Evolutionary conservation across 30 jellyfish, hydroid and myxozoan species (phyloP).

Genomic region (Hydra vulgaris): DNA sequence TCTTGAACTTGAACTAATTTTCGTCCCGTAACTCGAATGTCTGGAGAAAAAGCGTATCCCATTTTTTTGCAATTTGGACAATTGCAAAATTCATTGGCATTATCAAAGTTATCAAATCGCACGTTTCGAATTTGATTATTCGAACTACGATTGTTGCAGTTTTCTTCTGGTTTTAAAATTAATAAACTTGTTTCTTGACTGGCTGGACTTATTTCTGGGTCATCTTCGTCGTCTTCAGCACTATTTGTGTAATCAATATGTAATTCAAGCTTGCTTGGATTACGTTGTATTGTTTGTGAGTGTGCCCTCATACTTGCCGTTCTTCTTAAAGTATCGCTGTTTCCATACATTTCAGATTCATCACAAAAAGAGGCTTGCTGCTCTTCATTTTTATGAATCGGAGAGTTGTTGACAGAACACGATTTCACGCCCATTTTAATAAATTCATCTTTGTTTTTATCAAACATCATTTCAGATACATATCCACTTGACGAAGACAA

Average conservation of each 20-base stretch:
- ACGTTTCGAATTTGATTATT: conserved; percentile 26
- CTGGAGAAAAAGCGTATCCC: conserved; percentile 42
- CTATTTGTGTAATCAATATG: conserved; percentile 53
- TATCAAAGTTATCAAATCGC: not conserved
- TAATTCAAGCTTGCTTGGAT: conserved; percentile 40
- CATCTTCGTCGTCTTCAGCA: conserved; percentile 45
- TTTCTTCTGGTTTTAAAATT: not conserved
- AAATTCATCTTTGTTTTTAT: conserved; percentile 7
- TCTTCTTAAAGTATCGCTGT: conserved; percentile 15
- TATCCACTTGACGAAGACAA: conserved; percentile 25
- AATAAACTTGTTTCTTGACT: not conserved
- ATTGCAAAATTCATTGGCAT: conserved; percentile 26
- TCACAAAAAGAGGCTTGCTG: conserved; percentile 3
- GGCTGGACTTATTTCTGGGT: conserved; percentile 22
- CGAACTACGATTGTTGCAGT: not conserved
- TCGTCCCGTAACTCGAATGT: conserved; percentile 20
- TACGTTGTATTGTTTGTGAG: conserved; percentile 7
- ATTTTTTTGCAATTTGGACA: conserved; percentile 33
- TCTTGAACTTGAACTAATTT: conserved; percentile 4
- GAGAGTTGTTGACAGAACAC: not conserved
- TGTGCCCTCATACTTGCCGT: not conserved
- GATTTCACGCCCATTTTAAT: not conserved
- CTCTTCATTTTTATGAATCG: not conserved
- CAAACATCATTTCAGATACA: conserved; percentile 15
- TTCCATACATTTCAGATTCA: not conserved